Base-by-base conservation (phyloP, 2,888 invertebrate genomes). In the Pristionchus mayeri region DNA sequence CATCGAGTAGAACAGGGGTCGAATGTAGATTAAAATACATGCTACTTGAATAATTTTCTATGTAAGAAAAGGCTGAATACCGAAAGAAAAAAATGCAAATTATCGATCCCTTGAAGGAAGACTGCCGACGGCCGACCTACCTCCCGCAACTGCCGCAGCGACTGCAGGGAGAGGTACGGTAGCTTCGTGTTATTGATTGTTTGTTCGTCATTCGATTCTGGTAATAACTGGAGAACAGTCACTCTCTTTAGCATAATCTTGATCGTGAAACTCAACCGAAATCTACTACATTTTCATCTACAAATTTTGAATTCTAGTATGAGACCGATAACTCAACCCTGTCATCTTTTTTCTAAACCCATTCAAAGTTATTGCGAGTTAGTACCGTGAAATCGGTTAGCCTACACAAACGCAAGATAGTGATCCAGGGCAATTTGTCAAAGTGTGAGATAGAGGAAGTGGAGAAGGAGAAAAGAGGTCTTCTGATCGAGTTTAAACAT, bases 121-220 rank as follows among this genome's bases (percentile, higher is more conserved):
- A 78, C 30, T 78, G 76, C 9, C 9, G 30, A 50, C 76, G 76
- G 30, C 76, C 76, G 48, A 30, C 50, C 50, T 78, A 78, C n/a
- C 50, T 78, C 50, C 24, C 76, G 18, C 48, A 18, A 30, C 27
- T 78, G 18, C 76, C 76, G 34, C 76, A 78, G 18, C 76, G 76
- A 21, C 30, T 78, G 24, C 76, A 78, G 50, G 76, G 76, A 48
- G 76, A 78, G 30, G 76, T 78, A 4, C 11, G 30, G 0, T 40
- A 24, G 0, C 37, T 50, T 27, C 21, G 48, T 76, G 34, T 16
- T 40, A 27, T 48, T 44, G 6, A 40, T 71, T 37, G 16, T 3
- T 21, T 18, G 1, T 27, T 9, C 24, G 2, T 44, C n/a, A 24
- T 40, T 7, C 6, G 24, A 44, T 40, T n/a, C 30, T 7, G n/a